Base-by-base conservation (phyloP, 2,888 invertebrate genomes). In the Drosophila nr. perissopoda region DNA sequence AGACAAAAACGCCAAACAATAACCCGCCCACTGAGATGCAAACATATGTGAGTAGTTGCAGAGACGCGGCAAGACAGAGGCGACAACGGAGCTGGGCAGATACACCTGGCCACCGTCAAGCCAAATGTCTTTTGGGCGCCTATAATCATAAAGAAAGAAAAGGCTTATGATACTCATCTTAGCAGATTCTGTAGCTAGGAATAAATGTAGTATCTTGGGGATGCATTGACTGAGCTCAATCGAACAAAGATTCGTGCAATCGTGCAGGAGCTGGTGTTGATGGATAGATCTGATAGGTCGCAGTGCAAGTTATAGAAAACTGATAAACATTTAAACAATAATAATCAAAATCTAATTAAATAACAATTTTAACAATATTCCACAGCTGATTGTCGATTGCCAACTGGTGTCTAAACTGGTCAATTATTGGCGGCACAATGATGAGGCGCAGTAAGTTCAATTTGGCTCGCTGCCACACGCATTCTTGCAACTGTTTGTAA, bases 361-460 rank as follows among this genome's bases (percentile, higher is more conserved):
- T 16, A 45, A 8, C 2, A 25, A 45, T 16, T 45, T 38, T 6
- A 33, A 38, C 33, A 5, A 11, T 21, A 57, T 49, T 40, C 51
- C 59, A 10, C 94, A 97, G 97, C 94, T 97, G 91, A 94, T 97
- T 92, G 93, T 95, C 87, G 96, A 97, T 91, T 97, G 97, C 93
- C 96, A 96, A 89, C 94, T 98, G 92, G 94, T 97, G 81, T 95
- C 96, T 83, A 95, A 96, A 92, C 95, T 98, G 89, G 94, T 98
- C 92, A 96, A 96, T 82, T 96, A 96, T 60, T 98, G 96, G 95
- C 95, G 96, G 88, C 95, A 96, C 80, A 97, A 97, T 93, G 95
- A 96, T 83, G 94, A 94, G 85, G 95, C 95, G 92, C 96, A 96
- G 97, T 97, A 94, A 96, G 96, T 95, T 74, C 6, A 25, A 45